Percentiles rank a stretch among this genome's conserved stretches.
phyloP scores from a whole-genome alignment of 2,113 vertebrate species.

The Atlantisia rogersi region DNA sequence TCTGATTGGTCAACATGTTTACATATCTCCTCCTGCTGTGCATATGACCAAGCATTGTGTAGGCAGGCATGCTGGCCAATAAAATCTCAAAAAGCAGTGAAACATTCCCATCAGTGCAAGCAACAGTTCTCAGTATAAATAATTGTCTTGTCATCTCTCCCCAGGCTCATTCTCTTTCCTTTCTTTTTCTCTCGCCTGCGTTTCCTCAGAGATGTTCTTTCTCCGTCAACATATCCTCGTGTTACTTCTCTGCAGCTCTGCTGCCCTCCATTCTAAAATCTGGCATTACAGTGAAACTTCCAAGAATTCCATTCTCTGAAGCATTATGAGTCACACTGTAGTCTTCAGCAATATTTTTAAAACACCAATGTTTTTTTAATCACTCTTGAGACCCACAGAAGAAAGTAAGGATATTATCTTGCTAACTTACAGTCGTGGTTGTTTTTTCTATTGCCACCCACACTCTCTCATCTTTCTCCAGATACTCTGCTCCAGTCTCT shows the following conservation, averaged over 20 bases:
- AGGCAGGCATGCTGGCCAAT: background rate
- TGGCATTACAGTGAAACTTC: conserved; percentile 70
- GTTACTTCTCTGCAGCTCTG: conserved; percentile 64
- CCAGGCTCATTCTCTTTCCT: background rate
- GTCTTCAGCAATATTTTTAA: conserved; percentile 72
- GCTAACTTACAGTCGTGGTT: conserved; percentile 66
- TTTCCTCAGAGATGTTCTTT: conserved; percentile 44
- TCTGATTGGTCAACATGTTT: background rate
- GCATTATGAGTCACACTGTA: conserved; percentile 69
- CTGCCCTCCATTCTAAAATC: conserved; percentile 65
- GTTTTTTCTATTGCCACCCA: conserved; percentile 70
- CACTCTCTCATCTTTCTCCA: conserved; percentile 69
- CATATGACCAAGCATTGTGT: background rate
- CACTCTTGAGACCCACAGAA: conserved; percentile 71
- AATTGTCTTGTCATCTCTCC: conserved; percentile 20
- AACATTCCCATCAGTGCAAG: background rate
- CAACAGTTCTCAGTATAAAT: conserved; percentile 4
- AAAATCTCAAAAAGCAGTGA: background rate
- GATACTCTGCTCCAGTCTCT: conserved; percentile 63
- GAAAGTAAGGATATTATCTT: conserved; percentile 73
- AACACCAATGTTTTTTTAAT: conserved; percentile 71
- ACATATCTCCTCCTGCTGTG: background rate
- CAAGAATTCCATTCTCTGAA: conserved; percentile 73
- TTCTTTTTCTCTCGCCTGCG: conserved; percentile 7
- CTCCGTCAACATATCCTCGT: conserved; percentile 43